Evolutionary conservation across 2,797 vertebrate genomes (phyloP), one percentile per base, ranked within the genome.

Genomic region (Anas bahamensis): DNA sequence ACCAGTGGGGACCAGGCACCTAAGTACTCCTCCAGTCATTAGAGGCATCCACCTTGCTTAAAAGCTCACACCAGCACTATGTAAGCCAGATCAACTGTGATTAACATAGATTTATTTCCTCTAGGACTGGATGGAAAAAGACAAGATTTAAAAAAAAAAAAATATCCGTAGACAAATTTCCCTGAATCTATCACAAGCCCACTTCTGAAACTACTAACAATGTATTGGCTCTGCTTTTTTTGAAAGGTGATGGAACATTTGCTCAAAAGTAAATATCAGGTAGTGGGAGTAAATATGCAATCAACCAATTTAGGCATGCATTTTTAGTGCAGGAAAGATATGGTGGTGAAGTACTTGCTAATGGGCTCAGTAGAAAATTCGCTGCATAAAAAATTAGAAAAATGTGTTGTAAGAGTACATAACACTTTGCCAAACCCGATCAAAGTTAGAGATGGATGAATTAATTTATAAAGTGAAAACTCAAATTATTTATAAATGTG

Each of bases 391-490:
- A 81, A 82, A 28, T 24, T 17, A 8, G 29, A 14, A 55, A 31
- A 26, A 39, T 56, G 3, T 7, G 1, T 59, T 71, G 29, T 44
- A 65, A 26, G 76, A 56, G 8, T 81, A 5, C 39, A 60, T 13
- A 41, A 42, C 0, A 0, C 56, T 88, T 78, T 87, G 55, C n/a
- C 61, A 91, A 24, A 29, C 55, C 57, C 70, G 70, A 83, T 89
- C 87, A 85, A 86, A 89, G 73, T 75, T 41, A 75, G 35, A 93
- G 39, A 35, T 6, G 9, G 10, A 33, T 70, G 83, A 78, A 92
- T 89, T 93, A 46, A 91, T 94, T 91, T 89, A 39, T 59, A 21
- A 79, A 79, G 60, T 44, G 39, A 76, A 89, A 91, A 88, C 13
- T 73, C 14, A 65, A 53, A 31, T 46, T 86, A 88, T 86, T 93